Percentiles rank a stretch among this genome's conserved stretches.
phyloP scores from a whole-genome alignment of 2,888 invertebrate genomes.

The Dolichomitus sp. region DNA sequence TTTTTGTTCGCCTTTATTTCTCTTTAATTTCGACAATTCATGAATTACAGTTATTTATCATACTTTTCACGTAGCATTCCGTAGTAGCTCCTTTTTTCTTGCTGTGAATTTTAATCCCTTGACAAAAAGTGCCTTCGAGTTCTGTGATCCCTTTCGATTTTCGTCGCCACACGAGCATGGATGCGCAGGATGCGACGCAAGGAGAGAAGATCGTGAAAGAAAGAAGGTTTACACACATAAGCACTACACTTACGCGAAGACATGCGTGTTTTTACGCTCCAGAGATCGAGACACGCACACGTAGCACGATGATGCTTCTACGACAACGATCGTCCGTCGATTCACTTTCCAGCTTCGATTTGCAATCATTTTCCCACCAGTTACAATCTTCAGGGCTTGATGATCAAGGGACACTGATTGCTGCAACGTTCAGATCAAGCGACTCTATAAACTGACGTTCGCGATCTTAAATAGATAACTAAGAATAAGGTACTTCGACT shows the following conservation, averaged over 20 bases:
- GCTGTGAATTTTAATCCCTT: background rate
- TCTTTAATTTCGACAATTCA: background rate
- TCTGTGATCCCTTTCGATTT: slow-evolving; percentile 14
- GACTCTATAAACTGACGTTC: slow-evolving; percentile 14
- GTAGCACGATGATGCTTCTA: slow-evolving; percentile 4
- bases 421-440: background rate
- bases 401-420: slow-evolving; percentile 5
- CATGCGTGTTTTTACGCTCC: slow-evolving; percentile 41
- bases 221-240: slow-evolving; percentile 29
- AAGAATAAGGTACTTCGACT: background rate
- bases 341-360: slow-evolving; percentile 44
- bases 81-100: background rate
- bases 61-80: too few species aligned
- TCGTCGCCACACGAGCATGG: slow-evolving; percentile 14
- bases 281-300: slow-evolving; percentile 15
- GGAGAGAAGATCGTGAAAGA: slow-evolving; percentile 2
- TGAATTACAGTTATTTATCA: too few species aligned
- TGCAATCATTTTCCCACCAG: slow-evolving; percentile 24
- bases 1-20: background rate
- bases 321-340: slow-evolving; percentile 32
- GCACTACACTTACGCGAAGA: slow-evolving; percentile 6
- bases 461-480: background rate
- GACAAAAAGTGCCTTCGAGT: background rate
- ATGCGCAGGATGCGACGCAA: background rate
- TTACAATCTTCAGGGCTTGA: slow-evolving; percentile 10